phyloP scores from a whole-genome alignment of 2,113 vertebrate genomes.

The Chionomys nivalis region DNA sequence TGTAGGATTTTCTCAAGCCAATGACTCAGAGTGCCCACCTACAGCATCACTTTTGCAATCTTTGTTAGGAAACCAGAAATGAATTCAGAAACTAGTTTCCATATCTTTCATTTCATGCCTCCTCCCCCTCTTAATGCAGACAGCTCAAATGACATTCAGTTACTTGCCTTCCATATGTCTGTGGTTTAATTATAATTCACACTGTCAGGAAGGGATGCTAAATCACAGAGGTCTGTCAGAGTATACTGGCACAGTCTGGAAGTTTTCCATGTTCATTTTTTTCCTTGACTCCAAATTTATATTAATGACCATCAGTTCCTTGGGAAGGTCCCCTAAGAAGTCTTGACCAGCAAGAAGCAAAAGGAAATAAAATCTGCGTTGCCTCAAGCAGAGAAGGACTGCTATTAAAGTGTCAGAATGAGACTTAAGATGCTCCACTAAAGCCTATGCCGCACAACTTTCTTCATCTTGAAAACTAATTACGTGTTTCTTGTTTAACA shows the following conservation, averaged over 20 bases:
- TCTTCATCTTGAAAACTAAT: constrained; percentile 65
- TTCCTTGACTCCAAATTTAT: constrained; percentile 80
- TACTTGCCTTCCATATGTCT: constrained; percentile 79
- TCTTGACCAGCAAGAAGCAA: constrained; percentile 62
- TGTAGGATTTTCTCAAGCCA: background rate
- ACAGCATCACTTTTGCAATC: background rate
- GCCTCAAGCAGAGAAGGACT: constrained; percentile 69
- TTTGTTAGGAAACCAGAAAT: constrained; percentile 13
- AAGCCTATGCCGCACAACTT: constrained; percentile 32
- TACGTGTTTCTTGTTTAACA: constrained; percentile 53
- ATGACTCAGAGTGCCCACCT: background rate
- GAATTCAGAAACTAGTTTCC: constrained; percentile 66
- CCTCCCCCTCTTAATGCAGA: constrained; percentile 62
- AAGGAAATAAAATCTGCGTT: constrained; percentile 76
- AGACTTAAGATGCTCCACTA: constrained; percentile 69
- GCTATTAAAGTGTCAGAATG: constrained; percentile 72
- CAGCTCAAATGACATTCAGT: constrained; percentile 78
- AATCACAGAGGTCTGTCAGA: constrained; percentile 81
- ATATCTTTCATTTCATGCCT: constrained; percentile 66
- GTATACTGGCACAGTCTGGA: constrained; percentile 72
- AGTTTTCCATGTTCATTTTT: constrained; percentile 80
- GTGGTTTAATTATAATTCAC: constrained; percentile 86
- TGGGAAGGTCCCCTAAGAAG: constrained; percentile 71
- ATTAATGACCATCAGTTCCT: constrained; percentile 79
- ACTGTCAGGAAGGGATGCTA: constrained; percentile 79